Evolutionary conservation across 2,888 invertebrate genomes (phyloP), one percentile per base, ranked within the genome.

Genomic region (Torymus auratus): DNA sequence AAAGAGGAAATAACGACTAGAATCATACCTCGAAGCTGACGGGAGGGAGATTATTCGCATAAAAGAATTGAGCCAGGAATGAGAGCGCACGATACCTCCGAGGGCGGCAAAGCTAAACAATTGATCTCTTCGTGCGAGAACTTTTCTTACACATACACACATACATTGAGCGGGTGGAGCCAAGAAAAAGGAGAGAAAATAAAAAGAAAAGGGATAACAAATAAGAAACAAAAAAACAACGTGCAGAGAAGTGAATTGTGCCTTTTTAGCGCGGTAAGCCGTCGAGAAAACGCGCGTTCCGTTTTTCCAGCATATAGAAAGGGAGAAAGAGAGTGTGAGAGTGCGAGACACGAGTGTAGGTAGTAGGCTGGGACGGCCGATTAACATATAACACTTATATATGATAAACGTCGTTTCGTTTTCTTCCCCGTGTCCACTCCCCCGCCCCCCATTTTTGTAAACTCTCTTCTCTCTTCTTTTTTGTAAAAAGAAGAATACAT

Each of bases 201-300:
- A 41, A 41, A 41, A 41, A 41, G 41, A 41, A 41, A 41, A 41
- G 41, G 41, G 41, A 41, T 41, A 41, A 41, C 41, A 15, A 64
- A 67, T 28, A 67, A 41, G 7, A 41, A 41, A 41, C n/a, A 41
- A 41, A 41, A 41, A 7, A 41, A 41, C 41, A 41, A 41, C 41
- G 52, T 41, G 41, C 41, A 41, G 41, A 41, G 41, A 41, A 81
- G 78, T 68, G 62, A 79, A 81, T 89, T 90, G 91, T 91, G 91
- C 91, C 91, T 91, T 91, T 89, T 89, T 90, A 90, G 90, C 88
- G 86, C 87, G 86, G 87, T 91, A 90, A 79, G 82, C 79, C 79
- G 82, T 82, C 72, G 58, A 78, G 77, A 41, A 41, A 41, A 58
- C 15, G 15, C 58, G 58, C 58, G 15, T 15, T 53, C 50, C 52